These are phyloP conservation scores for Ambastaia sidthimunki DNA, from an alignment of 2,797 vertebrate genomes.

Conservation along the genomic window DNA sequence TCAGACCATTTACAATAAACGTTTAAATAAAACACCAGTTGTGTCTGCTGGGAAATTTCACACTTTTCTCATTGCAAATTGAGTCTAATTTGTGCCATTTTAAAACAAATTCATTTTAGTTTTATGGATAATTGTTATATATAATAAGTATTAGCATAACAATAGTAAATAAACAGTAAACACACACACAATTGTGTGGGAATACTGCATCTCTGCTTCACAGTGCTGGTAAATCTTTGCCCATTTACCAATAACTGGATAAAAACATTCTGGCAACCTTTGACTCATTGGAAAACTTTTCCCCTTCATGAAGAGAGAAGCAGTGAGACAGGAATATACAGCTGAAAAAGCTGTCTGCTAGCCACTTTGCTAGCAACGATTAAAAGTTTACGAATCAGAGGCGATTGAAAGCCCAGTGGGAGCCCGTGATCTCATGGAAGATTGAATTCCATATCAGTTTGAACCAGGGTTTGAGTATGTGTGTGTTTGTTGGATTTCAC, in stretches of 20 bases:
- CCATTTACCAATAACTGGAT: background rate
- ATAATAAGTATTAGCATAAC: no score
- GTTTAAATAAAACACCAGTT: no score
- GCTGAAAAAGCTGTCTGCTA: background rate
- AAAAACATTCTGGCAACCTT: background rate
- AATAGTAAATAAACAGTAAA: no score
- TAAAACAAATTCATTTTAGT: background rate
- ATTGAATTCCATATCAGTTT: conserved; percentile 18
- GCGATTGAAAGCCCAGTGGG: background rate
- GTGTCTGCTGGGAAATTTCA: no score
- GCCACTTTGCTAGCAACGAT: background rate
- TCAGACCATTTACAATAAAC: no score
- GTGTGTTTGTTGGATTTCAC: background rate
- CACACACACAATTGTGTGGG: no score
- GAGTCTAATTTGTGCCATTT: background rate
- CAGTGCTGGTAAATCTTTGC: background rate
- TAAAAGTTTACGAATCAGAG: conserved; percentile 22
- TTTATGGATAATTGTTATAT: no score
- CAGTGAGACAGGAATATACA: background rate
- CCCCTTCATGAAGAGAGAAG: background rate
- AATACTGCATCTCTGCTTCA: background rate
- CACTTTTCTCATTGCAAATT: background rate
- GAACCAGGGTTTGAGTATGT: background rate
- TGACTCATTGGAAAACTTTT: background rate
- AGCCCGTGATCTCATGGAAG: conserved; percentile 18